Evolutionary conservation across 2,888 invertebrate genomes (phyloP).

Genomic region (Pandemis heparana): DNA sequence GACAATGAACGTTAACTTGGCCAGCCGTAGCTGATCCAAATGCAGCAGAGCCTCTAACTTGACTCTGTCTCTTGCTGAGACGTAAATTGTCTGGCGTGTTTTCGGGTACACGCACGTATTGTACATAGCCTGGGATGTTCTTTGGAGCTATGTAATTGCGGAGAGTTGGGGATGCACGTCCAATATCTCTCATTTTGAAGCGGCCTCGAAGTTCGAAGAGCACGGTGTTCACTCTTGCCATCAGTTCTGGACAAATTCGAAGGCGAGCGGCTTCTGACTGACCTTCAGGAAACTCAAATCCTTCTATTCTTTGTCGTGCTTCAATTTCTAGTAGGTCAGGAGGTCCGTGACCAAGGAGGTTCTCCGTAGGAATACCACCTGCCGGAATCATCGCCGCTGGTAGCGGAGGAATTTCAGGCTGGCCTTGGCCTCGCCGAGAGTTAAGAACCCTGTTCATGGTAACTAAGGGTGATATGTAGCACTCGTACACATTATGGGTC

Average conservation of each 20-base stretch:
- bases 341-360: not conserved
- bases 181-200: slow-evolving; percentile 40
- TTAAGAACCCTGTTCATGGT: not conserved
- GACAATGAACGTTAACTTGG: no score
- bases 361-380: not conserved
- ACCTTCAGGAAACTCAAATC: not conserved
- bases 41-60: no score
- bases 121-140: slow-evolving; percentile 30
- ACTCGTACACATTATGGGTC: not conserved
- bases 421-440: not conserved
- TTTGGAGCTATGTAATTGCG: slow-evolving; percentile 36
- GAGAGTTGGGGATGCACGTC: slow-evolving; percentile 29
- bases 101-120: no score
- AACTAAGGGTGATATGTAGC: not conserved
- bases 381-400: not conserved
- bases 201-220: slow-evolving; percentile 36
- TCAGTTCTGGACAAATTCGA: not conserved
- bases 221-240: slow-evolving; percentile 11
- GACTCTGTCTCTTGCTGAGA: no score
- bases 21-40: no score
- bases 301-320: not conserved
- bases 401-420: not conserved
- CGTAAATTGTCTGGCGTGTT: no score
- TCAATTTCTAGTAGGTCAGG: not conserved
- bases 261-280: not conserved